These are phyloP conservation scores for Lepus townsendii DNA, from an alignment of 2,797 vertebrate species.

Conservation along the genomic window DNA sequence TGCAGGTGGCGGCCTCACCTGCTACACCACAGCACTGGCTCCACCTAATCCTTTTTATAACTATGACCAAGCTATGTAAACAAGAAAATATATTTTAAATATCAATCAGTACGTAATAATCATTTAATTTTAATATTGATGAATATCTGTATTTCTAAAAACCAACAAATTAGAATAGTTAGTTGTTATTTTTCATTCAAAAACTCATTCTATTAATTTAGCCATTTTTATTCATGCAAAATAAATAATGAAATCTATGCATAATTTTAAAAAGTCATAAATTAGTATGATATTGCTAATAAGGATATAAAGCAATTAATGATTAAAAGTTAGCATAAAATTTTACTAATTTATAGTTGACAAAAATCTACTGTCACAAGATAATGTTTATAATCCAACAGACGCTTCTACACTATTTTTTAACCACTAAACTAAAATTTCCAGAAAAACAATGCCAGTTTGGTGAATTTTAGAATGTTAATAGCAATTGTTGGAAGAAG, in stretches of 20 bases:
- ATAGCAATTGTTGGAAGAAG: neutral
- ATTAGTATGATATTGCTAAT: neutral
- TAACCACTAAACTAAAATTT: conserved; percentile 28
- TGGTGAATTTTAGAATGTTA: conserved; percentile 34
- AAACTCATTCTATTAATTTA: neutral
- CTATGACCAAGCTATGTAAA: neutral
- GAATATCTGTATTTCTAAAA: neutral
- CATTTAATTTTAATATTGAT: conserved; percentile 5
- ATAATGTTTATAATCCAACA: neutral
- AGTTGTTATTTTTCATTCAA: neutral
- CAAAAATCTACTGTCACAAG: neutral
- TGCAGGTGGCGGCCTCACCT: too few relatives aligned
- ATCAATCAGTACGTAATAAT: neutral
- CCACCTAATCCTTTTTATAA: neutral
- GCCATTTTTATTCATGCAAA: neutral
- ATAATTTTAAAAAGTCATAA: neutral
- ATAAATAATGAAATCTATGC: neutral
- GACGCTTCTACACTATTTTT: neutral
- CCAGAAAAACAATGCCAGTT: neutral
- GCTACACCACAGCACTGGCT: too few relatives aligned
- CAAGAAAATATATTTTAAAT: neutral
- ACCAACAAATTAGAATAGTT: neutral
- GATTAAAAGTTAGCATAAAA: neutral
- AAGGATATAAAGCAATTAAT: neutral
- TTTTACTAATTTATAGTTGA: neutral